Base-by-base conservation (phyloP, 2,113 vertebrate species). In the Ptyas mucosa region DNA sequence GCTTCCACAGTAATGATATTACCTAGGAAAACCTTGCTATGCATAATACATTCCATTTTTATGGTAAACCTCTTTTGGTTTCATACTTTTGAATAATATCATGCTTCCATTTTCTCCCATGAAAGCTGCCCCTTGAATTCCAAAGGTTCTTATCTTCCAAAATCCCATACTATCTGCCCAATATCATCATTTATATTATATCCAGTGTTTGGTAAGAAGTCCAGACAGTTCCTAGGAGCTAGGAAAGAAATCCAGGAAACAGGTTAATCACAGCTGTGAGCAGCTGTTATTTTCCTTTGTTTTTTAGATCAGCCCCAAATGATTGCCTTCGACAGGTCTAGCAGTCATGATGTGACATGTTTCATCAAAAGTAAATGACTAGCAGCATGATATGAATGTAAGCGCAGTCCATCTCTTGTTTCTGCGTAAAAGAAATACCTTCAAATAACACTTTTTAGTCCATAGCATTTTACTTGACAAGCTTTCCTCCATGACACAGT, bases 381-480 rank as follows among this genome's bases (percentile, higher is more conserved):
- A 14, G 54, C 23, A 85, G 53, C 20, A 21, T 89, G 1, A 55
- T 10, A 69, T 87, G 3, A 1, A 29, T 39, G 69, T 26, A 53
- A 92, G 21, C 34, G 34, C 3, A 20, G 51, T 53, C 20, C 57
- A 87, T 20, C 39, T 34, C 34, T 43, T 49, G n/a, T 3, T 3
- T 0, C 3, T 3, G 15, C 23, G 24, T 3, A 43, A 90, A 94
- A 91, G 8, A 58, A 43, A 1, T 20, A 61, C 12, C 2, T 39
- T 20, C 69, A 53, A 23, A 5, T 10, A 51, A 20, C 75, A 54
- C n/a, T 61, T 55, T 24, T 86, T 23, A 24, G 5, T 2, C 0
- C 0, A 6, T 1, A 11, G 12, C 6, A 2, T 39, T 54, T 1
- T 24, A 55, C 8, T 89, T 46, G 15, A 52, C 0, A 10, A 1